A percentile compares a stretch with the other conserved stretches of the same genome.
These are phyloP conservation scores for Cephus sareptanus DNA, from an alignment of 2,888 invertebrate species.

Conservation along the genomic window DNA sequence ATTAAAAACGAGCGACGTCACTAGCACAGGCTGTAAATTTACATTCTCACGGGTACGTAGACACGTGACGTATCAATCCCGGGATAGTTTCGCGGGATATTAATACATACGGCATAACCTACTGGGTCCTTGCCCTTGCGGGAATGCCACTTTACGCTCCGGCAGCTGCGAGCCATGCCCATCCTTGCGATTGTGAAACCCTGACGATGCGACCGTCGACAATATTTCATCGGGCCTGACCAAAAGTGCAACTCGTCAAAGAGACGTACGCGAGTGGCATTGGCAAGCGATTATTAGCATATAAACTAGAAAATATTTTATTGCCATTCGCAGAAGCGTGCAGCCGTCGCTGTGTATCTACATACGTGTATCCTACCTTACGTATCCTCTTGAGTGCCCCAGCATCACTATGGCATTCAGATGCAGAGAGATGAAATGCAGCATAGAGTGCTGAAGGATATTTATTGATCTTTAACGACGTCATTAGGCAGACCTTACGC, in stretches of 20 bases:
- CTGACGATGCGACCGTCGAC: background rate
- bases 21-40: background rate
- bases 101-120: background rate
- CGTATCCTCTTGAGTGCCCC: background rate
- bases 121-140: background rate
- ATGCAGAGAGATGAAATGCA: slow-evolving; percentile 3
- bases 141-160: background rate
- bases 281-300: slow-evolving; percentile 36
- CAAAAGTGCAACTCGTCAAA: slow-evolving; percentile 15
- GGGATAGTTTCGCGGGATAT: background rate
- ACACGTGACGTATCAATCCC: background rate
- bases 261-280: slow-evolving; percentile 3
- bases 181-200: background rate
- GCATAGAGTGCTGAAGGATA: slow-evolving; percentile 18
- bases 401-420: slow-evolving; percentile 11
- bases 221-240: slow-evolving; percentile 17
- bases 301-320: slow-evolving; percentile 47
- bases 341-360: background rate
- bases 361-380: background rate
- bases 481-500: slow-evolving; percentile 33
- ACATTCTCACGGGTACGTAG: background rate
- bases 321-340: slow-evolving; percentile 27
- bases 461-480: slow-evolving; percentile 43
- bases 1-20: background rate
- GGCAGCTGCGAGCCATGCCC: background rate